A percentile compares a stretch with the other conserved stretches of the same genome.
phyloP scores from a whole-genome alignment of 2,113 vertebrate species.

The Alouatta palliata region DNA sequence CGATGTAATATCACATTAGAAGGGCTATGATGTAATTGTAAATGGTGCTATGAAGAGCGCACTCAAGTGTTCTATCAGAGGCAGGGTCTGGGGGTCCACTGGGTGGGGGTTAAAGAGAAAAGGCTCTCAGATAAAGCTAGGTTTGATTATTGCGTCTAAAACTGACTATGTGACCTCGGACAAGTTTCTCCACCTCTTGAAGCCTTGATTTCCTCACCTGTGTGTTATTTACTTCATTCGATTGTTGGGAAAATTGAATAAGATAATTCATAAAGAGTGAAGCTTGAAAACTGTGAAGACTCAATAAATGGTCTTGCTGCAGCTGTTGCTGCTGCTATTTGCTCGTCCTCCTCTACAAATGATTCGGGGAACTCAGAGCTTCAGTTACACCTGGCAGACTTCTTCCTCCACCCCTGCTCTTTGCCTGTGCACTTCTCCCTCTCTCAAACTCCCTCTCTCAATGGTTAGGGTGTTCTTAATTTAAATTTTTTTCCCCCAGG shows the following conservation, averaged over 20 bases:
- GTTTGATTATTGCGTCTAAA: not conserved
- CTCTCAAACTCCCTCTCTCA: not conserved
- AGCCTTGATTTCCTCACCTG: not conserved
- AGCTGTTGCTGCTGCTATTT: not conserved
- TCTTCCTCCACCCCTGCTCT: not conserved
- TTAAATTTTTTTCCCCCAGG: not conserved
- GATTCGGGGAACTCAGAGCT: not conserved
- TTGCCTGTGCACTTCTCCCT: not conserved
- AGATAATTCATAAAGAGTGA: not conserved
- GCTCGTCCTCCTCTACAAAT: not conserved
- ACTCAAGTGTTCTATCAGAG: not conserved
- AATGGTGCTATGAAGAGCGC: not conserved
- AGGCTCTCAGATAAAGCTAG: not conserved
- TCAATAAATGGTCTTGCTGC: not conserved
- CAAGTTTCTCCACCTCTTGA: not conserved
- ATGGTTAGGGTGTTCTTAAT: not conserved
- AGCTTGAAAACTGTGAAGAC: not conserved
- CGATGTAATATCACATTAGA: not conserved
- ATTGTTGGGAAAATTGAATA: not conserved
- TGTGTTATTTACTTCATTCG: not conserved
- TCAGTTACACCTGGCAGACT: not conserved
- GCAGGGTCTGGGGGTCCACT: not conserved
- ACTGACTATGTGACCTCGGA: not conserved
- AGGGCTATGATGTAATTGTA: not conserved
- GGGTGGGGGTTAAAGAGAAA: not conserved